Percentiles rank a stretch among this genome's conserved stretches.
phyloP scores from a whole-genome alignment of 1,140 invertebrate genomes.

The Phymastichus coffea region DNA sequence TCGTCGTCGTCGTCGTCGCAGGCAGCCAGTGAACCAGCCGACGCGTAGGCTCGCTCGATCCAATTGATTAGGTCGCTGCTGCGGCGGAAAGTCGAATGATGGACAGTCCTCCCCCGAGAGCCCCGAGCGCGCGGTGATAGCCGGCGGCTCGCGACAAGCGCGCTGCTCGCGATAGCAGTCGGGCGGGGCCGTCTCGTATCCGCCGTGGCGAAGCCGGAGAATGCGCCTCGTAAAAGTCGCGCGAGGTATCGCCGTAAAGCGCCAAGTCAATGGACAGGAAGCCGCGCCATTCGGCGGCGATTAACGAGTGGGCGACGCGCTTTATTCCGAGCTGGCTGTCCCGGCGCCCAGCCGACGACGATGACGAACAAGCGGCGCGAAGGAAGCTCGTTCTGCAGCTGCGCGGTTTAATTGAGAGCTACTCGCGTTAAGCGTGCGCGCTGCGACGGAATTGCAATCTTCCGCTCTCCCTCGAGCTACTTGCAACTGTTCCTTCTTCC shows the following conservation, averaged over 20 bases:
- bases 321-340: constrained; percentile 12
- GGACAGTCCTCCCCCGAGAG: neutral
- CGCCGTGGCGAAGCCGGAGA: too few relatives aligned
- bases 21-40: neutral
- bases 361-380: neutral
- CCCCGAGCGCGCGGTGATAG: constrained; percentile 1
- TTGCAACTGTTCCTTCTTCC: neutral
- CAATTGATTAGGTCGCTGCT: neutral
- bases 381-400: neutral
- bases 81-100: neutral
- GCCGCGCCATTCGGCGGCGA: constrained; percentile 20
- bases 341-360: neutral
- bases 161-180: neutral
- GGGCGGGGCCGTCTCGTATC: constrained; percentile 15
- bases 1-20: neutral
- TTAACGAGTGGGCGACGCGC: constrained; percentile 28
- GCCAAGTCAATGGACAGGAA: constrained; percentile 30
- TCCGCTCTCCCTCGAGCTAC: constrained; percentile 13
- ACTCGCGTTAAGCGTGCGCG: constrained; percentile 25
- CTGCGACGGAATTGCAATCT: constrained; percentile 16
- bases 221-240: constrained; percentile 33
- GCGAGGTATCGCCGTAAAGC: constrained; percentile 31
- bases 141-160: neutral
- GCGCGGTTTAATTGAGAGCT: constrained; percentile 24
- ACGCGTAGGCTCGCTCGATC: neutral